Conservation (phyloP, 2,888 invertebrate genomes). For the Epiblema foenella region DNA sequence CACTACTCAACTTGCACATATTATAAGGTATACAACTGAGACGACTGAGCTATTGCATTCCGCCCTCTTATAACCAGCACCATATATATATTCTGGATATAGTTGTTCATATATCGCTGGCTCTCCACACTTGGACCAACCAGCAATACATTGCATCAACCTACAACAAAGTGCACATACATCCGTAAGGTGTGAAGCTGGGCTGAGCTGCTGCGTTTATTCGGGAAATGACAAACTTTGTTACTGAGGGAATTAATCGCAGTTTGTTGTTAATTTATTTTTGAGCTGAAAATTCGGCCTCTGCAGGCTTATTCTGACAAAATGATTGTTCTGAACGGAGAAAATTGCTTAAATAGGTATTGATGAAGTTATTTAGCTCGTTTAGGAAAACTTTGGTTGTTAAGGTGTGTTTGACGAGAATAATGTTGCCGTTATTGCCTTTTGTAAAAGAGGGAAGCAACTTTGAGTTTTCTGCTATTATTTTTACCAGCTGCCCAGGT, state of each 20-base stretch:
- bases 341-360: neutral
- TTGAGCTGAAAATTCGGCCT: constrained; percentile 8
- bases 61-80: neutral
- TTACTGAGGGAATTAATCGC: constrained; percentile 27
- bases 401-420: neutral
- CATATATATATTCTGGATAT: too few relatives aligned
- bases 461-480: neutral
- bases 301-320: neutral
- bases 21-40: too few relatives aligned
- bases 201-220: constrained; percentile 23
- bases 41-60: too few relatives aligned
- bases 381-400: neutral
- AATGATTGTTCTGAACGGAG: neutral
- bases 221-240: constrained; percentile 26
- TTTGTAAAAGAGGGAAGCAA: neutral
- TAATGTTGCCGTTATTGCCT: neutral
- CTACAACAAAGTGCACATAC: constrained; percentile 31
- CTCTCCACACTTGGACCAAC: neutral
- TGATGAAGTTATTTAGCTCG: neutral
- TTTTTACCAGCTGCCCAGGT: too few relatives aligned
- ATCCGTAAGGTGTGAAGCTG: constrained; percentile 29
- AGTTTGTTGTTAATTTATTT: constrained; percentile 13
- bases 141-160: constrained; percentile 17
- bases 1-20: too few relatives aligned
- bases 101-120: neutral